These are phyloP conservation scores for Paracentrotus lividus DNA, from an alignment of 53 echinoderm and acorn worm genomes.

Conservation along the genomic window DNA sequence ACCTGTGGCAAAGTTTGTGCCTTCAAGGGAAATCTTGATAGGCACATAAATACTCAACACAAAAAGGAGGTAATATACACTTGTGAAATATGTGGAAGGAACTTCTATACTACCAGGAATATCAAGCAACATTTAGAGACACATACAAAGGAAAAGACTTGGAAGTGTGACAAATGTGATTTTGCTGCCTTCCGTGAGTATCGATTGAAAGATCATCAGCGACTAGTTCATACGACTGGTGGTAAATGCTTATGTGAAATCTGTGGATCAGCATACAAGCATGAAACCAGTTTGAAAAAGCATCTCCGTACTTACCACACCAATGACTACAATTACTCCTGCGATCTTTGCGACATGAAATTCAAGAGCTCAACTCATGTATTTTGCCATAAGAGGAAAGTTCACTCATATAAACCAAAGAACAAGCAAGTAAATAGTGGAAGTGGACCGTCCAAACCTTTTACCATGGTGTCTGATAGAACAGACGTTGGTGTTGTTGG, in stretches of 20 bases:
- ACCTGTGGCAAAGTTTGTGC: background rate
- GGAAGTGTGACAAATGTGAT: conserved; percentile 3
- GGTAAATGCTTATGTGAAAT: conserved; percentile 3
- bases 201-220: background rate
- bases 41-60: background rate
- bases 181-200: too few species aligned
- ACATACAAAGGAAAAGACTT: background rate
- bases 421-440: background rate
- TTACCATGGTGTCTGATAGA: background rate
- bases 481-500: background rate
- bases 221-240: background rate
- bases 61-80: background rate
- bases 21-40: background rate
- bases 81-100: background rate
- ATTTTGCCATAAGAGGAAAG: background rate
- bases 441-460: background rate
- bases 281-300: background rate
- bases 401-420: background rate
- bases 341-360: conserved; percentile 23
- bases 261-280: conserved; percentile 20
- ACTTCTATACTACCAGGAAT: background rate
- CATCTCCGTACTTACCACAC: conserved; percentile 1
- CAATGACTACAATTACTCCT: background rate
- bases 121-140: background rate
- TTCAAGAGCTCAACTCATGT: conserved; percentile 8